Conservation (phyloP, 64 coral and sea anemone genomes). For the Montipora cactus region DNA sequence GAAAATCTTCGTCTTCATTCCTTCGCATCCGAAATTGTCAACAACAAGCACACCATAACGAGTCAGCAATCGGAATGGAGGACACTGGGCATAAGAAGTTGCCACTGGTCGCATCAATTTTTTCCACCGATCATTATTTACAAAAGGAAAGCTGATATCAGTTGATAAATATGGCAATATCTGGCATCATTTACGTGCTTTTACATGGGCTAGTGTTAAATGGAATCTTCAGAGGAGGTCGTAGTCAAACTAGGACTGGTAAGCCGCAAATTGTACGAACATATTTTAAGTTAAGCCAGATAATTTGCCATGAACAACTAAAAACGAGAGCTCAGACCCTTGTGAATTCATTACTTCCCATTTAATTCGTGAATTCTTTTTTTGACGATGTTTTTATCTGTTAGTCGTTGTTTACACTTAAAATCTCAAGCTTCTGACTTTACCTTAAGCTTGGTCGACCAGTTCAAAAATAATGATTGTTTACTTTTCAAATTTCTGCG, state of each 20-base stretch:
- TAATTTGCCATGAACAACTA: too few species aligned
- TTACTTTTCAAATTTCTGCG: not conserved
- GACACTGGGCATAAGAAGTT: not conserved
- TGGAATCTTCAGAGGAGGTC: not conserved
- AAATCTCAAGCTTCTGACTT: not conserved
- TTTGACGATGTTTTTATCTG: not conserved
- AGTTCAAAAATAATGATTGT: too few species aligned
- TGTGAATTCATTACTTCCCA: not conserved
- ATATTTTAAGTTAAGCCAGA: not conserved
- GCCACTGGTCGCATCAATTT: not conserved
- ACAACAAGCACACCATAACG: not conserved
- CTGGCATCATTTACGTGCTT: not conserved
- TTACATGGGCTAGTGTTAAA: not conserved
- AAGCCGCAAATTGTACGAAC: not conserved
- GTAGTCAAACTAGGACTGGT: slow-evolving; percentile 24
- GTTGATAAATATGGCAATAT: not conserved
- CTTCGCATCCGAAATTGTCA: slow-evolving; percentile 16
- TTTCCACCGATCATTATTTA: not conserved
- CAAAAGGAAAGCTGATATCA: not conserved
- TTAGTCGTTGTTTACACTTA: not conserved
- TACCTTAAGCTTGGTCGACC: not conserved
- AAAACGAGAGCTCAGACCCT: too few species aligned
- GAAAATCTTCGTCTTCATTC: slow-evolving; percentile 21
- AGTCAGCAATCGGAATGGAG: not conserved
- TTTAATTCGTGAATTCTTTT: not conserved